Evolutionary conservation across 2,113 vertebrate genomes (phyloP).

Genomic region (Gobio gobio): DNA sequence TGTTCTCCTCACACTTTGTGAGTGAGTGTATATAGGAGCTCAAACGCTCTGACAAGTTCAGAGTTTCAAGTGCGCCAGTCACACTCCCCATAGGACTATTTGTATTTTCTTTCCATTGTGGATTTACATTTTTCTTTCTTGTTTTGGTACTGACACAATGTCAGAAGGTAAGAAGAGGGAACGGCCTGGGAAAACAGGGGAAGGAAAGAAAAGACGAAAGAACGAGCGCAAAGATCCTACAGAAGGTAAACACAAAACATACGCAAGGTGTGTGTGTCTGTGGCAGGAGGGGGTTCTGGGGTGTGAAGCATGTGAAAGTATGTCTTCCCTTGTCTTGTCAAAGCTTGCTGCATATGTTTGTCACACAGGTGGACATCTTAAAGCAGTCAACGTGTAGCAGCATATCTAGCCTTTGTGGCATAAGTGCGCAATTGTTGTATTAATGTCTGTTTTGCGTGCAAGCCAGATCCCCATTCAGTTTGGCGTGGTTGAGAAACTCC

Average conservation of each 20-base stretch:
- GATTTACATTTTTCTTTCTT: constrained; percentile 71
- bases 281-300: not conserved
- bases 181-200: constrained; percentile 72
- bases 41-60: constrained; percentile 73
- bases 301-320: constrained; percentile 53
- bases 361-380: constrained; percentile 65
- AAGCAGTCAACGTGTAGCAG: constrained; percentile 63
- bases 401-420: constrained; percentile 64
- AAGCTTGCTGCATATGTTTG: constrained; percentile 67
- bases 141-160: constrained; percentile 70
- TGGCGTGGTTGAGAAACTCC: constrained; percentile 1
- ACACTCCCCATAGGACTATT: constrained; percentile 74
- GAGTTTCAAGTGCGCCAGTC: constrained; percentile 72
- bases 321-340: constrained; percentile 69
- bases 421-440: constrained; percentile 51
- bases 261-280: constrained; percentile 28
- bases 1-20: constrained; percentile 62
- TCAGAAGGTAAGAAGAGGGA: constrained; percentile 74
- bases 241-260: constrained; percentile 69
- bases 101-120: constrained; percentile 59
- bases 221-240: constrained; percentile 62
- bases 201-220: constrained; percentile 68
- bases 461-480: not conserved
- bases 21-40: constrained; percentile 80
- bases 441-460: constrained; percentile 42